These are phyloP conservation scores for Linhomoeus sp. DNA, from an alignment of 2,888 invertebrate species.

Conservation along the genomic window DNA sequence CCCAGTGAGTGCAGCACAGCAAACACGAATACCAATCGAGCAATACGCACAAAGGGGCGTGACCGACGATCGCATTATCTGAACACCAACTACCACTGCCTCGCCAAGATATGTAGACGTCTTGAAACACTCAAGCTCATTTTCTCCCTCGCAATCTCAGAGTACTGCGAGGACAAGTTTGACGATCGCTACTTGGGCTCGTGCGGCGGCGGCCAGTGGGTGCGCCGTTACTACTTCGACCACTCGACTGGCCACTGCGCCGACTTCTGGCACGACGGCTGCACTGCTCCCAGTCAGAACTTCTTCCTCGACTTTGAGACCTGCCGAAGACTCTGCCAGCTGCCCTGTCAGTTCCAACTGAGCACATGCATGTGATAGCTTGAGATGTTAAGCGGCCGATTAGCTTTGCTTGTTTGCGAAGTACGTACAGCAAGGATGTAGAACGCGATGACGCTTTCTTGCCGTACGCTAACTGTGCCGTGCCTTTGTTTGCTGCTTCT, in stretches of 20 bases:
- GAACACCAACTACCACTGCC: too few relatives aligned
- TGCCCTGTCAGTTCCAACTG: not conserved
- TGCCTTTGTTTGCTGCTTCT: too few relatives aligned
- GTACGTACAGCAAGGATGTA: too few relatives aligned
- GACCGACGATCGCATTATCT: too few relatives aligned
- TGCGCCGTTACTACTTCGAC: slow-evolving; percentile 7
- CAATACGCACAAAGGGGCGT: too few relatives aligned
- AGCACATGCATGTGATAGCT: not conserved
- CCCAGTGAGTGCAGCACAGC: slow-evolving; percentile 16
- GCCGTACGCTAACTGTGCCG: too few relatives aligned
- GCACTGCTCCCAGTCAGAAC: not conserved
- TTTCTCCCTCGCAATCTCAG: too few relatives aligned
- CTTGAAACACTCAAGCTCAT: too few relatives aligned
- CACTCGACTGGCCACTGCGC: not conserved
- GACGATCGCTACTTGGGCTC: slow-evolving; percentile 16
- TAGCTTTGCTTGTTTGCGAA: too few relatives aligned
- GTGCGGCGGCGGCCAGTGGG: slow-evolving; percentile 18
- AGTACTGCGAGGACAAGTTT: slow-evolving; percentile 16
- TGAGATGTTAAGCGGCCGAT: too few relatives aligned
- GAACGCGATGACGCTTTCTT: not conserved
- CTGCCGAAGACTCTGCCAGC: not conserved
- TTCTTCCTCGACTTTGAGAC: slow-evolving; percentile 2
- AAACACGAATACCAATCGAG: too few relatives aligned
- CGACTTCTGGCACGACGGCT: slow-evolving; percentile 6
- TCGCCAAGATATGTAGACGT: too few relatives aligned